Conservation (phyloP, 2,888 invertebrate genomes). For the Plagodis dolabraria region DNA sequence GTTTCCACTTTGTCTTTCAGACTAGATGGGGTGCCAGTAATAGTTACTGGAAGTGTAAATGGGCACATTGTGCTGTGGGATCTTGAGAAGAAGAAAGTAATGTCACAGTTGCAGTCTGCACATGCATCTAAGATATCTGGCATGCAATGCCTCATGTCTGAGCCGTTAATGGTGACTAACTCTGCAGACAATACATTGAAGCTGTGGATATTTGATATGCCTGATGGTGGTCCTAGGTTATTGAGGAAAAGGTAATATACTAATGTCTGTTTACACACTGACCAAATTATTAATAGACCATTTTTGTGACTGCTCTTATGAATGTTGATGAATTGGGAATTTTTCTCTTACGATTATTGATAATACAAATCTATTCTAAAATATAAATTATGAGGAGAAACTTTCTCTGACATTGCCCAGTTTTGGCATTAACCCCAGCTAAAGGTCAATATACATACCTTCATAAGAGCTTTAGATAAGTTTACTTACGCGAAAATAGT, state of each 20-base stretch:
- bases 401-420: too few species aligned
- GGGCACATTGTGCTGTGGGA: constrained; percentile 98
- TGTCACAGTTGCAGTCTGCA: constrained; percentile 92
- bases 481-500: too few species aligned
- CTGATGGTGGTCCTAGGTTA: constrained; percentile 95
- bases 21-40: constrained; percentile 92
- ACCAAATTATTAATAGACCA: too few species aligned
- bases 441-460: too few species aligned
- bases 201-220: constrained; percentile 95
- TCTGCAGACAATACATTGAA: constrained; percentile 97
- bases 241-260: constrained; percentile 86
- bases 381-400: too few species aligned
- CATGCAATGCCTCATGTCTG: constrained; percentile 92
- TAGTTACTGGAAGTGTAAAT: constrained; percentile 92
- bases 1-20: constrained; percentile 94
- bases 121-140: constrained; percentile 92
- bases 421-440: too few species aligned
- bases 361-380: too few species aligned
- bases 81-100: constrained; percentile 91
- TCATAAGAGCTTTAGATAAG: too few species aligned
- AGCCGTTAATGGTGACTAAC: constrained; percentile 95
- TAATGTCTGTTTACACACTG: too few species aligned
- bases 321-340: too few species aligned
- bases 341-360: too few species aligned
- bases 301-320: too few species aligned